A percentile compares a stretch with the other conserved stretches of the same genome.
phyloP scores from a whole-genome alignment of 2,797 vertebrate species.

The Oreonectes daqikongensis region DNA sequence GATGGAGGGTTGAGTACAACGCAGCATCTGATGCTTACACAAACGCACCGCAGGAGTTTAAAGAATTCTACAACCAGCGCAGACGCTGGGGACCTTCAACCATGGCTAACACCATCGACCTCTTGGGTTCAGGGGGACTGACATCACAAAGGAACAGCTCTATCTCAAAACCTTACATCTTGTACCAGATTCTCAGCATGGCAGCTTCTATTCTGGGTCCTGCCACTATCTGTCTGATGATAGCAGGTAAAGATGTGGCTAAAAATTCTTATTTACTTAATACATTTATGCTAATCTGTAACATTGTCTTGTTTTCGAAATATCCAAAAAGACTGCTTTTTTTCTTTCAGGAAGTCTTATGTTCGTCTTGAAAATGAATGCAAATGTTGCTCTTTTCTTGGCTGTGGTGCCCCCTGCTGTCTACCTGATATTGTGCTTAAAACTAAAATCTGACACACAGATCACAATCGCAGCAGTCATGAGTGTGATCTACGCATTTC shows the following conservation, averaged over 20 bases:
- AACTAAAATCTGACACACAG: conserved; percentile 72
- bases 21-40: conserved; percentile 79
- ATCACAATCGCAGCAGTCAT: conserved; percentile 69
- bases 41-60: conserved; percentile 77
- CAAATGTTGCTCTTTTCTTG: conserved; percentile 54
- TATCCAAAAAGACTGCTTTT: neutral
- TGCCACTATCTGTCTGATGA: conserved; percentile 73
- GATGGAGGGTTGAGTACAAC: conserved; percentile 80
- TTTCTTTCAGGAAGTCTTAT: conserved; percentile 65
- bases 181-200: conserved; percentile 73
- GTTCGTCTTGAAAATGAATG: conserved; percentile 37
- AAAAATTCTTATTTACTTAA: neutral
- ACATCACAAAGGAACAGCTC: conserved; percentile 69
- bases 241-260: conserved; percentile 68
- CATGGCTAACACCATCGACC: conserved; percentile 72
- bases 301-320: neutral
- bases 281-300: neutral
- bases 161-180: conserved; percentile 73
- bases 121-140: conserved; percentile 62
- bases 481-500: conserved; percentile 71
- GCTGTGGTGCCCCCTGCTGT: conserved; percentile 66
- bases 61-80: conserved; percentile 79
- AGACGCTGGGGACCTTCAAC: conserved; percentile 79
- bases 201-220: conserved; percentile 69
- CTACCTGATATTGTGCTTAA: conserved; percentile 71